phyloP scores from a whole-genome alignment of 2,797 vertebrate species.

The Acipenser ruthenus region DNA sequence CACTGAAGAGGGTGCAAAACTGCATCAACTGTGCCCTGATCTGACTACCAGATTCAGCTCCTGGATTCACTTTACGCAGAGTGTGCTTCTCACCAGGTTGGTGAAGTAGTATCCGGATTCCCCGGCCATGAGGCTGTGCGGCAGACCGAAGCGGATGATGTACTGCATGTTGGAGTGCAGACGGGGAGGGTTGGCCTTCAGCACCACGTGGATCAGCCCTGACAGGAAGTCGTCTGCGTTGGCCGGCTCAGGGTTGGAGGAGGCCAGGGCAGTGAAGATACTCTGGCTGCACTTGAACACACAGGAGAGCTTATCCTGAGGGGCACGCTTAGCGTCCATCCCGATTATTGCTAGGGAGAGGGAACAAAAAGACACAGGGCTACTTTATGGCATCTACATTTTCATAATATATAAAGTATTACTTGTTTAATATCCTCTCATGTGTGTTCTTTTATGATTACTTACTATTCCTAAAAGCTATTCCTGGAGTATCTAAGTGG shows the following conservation, averaged over 20 bases:
- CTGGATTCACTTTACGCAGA: too few species aligned
- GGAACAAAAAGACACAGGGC: too few species aligned
- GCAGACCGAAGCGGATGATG: conserved; percentile 68
- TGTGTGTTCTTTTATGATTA: too few species aligned
- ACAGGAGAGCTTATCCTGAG: conserved; percentile 68
- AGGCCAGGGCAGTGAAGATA: conserved; percentile 58
- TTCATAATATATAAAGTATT: too few species aligned
- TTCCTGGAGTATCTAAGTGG: too few species aligned
- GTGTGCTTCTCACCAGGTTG: conserved; percentile 51
- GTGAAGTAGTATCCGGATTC: conserved; percentile 74
- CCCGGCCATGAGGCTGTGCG: conserved; percentile 66
- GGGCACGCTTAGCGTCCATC: conserved; percentile 70
- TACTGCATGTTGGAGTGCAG: conserved; percentile 72
- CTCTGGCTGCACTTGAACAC: conserved; percentile 64
- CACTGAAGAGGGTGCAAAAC: too few species aligned
- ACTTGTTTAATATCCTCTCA: too few species aligned
- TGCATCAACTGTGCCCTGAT: too few species aligned
- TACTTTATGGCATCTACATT: too few species aligned
- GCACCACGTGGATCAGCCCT: conserved; percentile 58
- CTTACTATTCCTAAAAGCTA: too few species aligned
- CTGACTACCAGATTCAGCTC: too few species aligned
- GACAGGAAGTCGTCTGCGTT: conserved; percentile 71
- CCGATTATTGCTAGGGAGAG: conserved; percentile 57
- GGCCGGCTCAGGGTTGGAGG: conserved; percentile 54
- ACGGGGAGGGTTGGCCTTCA: conserved; percentile 69